phyloP scores from a whole-genome alignment of 2,888 invertebrate species.

The Acrobasis consociella region DNA sequence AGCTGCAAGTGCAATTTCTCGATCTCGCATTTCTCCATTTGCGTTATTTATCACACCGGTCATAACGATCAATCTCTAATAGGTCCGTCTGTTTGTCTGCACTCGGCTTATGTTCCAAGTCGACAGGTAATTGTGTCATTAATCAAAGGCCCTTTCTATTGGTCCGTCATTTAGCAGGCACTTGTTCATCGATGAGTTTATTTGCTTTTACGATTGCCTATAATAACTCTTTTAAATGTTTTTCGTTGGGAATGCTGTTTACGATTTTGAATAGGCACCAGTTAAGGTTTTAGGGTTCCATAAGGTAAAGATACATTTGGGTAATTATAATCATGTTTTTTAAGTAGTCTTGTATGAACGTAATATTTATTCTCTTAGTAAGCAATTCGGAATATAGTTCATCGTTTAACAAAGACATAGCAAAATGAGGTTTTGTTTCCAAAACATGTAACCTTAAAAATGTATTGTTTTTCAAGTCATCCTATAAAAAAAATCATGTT shows the following conservation, averaged over 20 bases:
- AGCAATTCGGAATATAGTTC: too few relatives aligned
- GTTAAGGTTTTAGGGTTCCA: constrained; percentile 21
- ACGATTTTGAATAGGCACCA: neutral
- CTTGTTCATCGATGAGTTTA: constrained; percentile 1
- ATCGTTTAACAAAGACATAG: too few relatives aligned
- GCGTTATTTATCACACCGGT: constrained; percentile 14
- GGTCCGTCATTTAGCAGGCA: constrained; percentile 15
- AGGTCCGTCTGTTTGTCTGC: constrained; percentile 6
- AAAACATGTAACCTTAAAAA: too few relatives aligned
- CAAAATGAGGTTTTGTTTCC: too few relatives aligned
- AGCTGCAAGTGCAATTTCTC: constrained; percentile 5
- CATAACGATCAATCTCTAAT: constrained; percentile 19
- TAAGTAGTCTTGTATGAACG: too few relatives aligned
- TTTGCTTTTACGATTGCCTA: constrained; percentile 15
- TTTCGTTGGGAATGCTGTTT: constrained; percentile 1
- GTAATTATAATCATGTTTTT: neutral
- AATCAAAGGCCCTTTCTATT: constrained; percentile 15
- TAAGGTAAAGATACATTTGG: neutral
- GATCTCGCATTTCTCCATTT: neutral
- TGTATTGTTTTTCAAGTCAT: too few relatives aligned
- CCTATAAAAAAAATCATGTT: too few relatives aligned
- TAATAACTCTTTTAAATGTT: constrained; percentile 15
- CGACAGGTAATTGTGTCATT: constrained; percentile 17
- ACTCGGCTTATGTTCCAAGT: constrained; percentile 4
- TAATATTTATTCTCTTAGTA: too few relatives aligned